Conservation (phyloP, 1,140 invertebrate species). For the Halyomorpha halys region DNA sequence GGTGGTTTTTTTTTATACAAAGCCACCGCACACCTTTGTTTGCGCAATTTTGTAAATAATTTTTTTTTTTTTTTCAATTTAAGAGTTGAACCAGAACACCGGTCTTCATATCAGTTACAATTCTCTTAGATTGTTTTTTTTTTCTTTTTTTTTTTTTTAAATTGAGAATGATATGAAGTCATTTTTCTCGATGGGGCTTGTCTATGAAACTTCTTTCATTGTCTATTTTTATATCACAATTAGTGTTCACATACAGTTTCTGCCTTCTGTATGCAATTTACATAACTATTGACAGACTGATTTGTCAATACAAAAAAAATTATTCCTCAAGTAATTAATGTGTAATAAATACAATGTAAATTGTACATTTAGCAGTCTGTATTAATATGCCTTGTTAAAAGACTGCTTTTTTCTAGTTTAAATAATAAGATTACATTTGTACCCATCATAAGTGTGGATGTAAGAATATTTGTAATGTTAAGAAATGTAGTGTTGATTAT, state of each 20-base stretch:
- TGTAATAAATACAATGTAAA: not conserved
- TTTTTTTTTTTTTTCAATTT: conserved; percentile 9
- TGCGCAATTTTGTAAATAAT: conserved; percentile 25
- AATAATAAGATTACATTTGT: too few relatives aligned
- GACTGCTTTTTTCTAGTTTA: conserved; percentile 3
- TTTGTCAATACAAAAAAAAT: not conserved
- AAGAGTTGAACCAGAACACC: not conserved
- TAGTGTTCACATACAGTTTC: not conserved
- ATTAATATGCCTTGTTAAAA: conserved; percentile 11
- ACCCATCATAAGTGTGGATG: too few relatives aligned
- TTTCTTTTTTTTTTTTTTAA: not conserved
- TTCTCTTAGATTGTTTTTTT: not conserved
- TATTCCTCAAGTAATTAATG: not conserved
- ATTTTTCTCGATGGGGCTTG: not conserved
- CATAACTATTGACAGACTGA: not conserved
- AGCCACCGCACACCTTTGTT: conserved; percentile 23
- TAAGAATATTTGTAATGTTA: too few relatives aligned
- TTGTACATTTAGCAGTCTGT: conserved; percentile 1
- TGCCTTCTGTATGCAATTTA: not conserved
- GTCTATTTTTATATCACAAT: not conserved
- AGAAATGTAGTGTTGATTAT: too few relatives aligned
- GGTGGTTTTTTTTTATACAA: conserved; percentile 5
- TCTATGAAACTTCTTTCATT: not conserved
- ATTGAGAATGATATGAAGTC: not conserved
- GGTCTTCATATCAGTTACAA: not conserved